These are phyloP conservation scores for Anthopleura xanthogrammica DNA, from an alignment of 92 coral and sea anemone genomes.

Conservation along the genomic window DNA sequence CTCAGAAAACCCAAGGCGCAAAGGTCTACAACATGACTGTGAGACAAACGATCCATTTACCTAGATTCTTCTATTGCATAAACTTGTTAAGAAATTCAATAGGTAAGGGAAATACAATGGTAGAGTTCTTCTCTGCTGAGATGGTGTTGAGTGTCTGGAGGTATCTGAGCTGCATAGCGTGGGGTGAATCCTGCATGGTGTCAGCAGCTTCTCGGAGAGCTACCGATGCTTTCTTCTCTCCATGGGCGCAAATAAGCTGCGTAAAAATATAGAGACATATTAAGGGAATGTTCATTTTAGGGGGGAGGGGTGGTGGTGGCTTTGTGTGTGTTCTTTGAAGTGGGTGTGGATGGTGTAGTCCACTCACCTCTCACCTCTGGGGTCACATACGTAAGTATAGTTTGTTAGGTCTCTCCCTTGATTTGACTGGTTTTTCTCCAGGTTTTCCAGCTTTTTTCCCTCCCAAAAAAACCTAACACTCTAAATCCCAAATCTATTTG, in stretches of 20 bases:
- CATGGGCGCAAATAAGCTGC: slow-evolving; percentile 88
- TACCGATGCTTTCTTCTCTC: slow-evolving; percentile 84
- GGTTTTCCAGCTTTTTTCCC: no score
- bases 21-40: no score
- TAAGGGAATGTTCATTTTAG: background rate
- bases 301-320: background rate
- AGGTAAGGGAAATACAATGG: slow-evolving; percentile 90
- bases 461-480: no score
- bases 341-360: background rate
- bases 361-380: no score
- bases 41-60: background rate
- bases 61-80: background rate
- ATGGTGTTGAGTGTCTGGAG: slow-evolving; percentile 89
- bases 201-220: slow-evolving; percentile 89
- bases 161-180: slow-evolving; percentile 89
- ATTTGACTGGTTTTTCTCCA: no score
- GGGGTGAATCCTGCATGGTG: slow-evolving; percentile 76
- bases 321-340: no score
- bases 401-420: no score
- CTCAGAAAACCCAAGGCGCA: background rate
- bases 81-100: slow-evolving; percentile 50
- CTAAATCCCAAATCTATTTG: no score
- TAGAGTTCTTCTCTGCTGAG: slow-evolving; percentile 95
- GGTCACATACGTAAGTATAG: no score
- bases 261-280: background rate